Evolutionary conservation across 1,140 invertebrate species (phyloP), one percentile per base, ranked within the genome.

Genomic region (Pomacea maculata): DNA sequence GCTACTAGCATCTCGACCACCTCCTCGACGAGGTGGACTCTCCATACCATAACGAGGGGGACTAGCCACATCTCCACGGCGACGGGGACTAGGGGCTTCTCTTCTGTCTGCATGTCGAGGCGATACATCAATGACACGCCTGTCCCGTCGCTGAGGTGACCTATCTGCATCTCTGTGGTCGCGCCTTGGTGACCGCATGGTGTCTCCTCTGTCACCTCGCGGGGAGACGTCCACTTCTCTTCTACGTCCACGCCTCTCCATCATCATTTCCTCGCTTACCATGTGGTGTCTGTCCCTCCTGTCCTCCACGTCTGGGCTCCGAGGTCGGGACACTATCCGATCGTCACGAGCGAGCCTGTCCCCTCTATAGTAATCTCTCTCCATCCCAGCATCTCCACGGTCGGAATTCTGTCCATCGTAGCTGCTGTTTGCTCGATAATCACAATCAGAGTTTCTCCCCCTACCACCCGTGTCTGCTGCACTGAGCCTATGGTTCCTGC

Each of bases 181-280:
- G 11, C 29, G 67, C 25, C 75, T 78, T 19, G 67, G 65, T 14
- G 67, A 14, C 1, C 65, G 34, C 17, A 29, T 45, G 45, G 54
- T 65, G 52, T 54, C 15, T 17, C 77, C 21, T 14, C 55, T 61
- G 55, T 45, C 61, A 34, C 55, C 75, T n/a, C 54, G 34, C 4
- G 21, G 15, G 19, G 77, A 65, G 11, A 54, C 52, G 19, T 54
- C 34, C 34, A 67, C 54, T 17, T 54, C 52, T 52, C 77, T 34
- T 7, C 77, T 45, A 64, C 77, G 65, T 17, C 67, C 77, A 52
- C 67, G 77, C 17, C 77, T 14, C 9, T 70, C 77, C 64, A 78
- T 64, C 45, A 15, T 52, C 63, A 54, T 57, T 12, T 74, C 73
- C 45, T n/a, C 70, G 65, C 25, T 55, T 9, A 17, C 52, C 29